Percentiles rank a stretch among this genome's conserved stretches.
Conservation (phyloP, 37 sponge, comb jelly and placozoan genomes). For the Hormiphora californensis region DNA sequence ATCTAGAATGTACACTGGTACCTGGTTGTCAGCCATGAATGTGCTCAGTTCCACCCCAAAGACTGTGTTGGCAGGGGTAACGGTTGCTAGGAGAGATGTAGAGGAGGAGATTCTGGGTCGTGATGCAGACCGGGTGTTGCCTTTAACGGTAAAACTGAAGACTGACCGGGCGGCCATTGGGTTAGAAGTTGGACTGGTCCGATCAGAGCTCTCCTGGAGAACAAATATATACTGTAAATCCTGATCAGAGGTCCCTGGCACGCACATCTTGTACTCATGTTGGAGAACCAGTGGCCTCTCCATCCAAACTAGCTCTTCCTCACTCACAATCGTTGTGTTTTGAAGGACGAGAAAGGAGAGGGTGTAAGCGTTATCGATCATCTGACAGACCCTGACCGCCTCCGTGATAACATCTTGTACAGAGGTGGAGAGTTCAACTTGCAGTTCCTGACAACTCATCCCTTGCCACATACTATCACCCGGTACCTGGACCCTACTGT, state of each 20-base stretch:
- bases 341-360: constrained; percentile 8
- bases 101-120: neutral
- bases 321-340: neutral
- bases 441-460: neutral
- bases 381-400: neutral
- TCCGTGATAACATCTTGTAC: neutral
- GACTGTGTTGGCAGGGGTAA: neutral
- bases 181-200: neutral
- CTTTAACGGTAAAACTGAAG: neutral
- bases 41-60: neutral
- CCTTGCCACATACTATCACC: constrained; percentile 19
- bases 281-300: constrained; percentile 11
- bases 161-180: no score
- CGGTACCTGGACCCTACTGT: neutral
- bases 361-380: neutral
- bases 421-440: neutral
- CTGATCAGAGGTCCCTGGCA: neutral
- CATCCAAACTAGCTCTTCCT: neutral
- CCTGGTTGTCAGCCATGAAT: neutral
- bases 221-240: neutral
- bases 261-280: neutral
- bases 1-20: neutral
- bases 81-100: neutral
- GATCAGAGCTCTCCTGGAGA: neutral
- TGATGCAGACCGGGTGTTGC: neutral